Base-by-base conservation (phyloP, 2,797 vertebrate species). In the Eleutherodactylus coqui region DNA sequence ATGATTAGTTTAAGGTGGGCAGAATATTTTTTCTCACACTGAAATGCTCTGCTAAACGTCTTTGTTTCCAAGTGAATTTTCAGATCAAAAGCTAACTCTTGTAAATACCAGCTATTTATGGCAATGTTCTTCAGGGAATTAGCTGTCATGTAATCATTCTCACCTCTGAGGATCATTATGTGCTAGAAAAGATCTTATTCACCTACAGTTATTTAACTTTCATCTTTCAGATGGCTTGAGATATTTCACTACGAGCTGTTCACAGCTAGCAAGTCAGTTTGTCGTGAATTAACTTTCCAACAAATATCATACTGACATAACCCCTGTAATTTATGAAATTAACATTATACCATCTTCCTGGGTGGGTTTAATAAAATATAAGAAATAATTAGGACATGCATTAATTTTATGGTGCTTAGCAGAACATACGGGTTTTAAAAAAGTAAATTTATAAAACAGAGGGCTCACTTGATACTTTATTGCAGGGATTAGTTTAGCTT, bases 111-210 rank as follows among this genome's bases (percentile, higher is more conserved):
- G 49, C 70, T 83, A 83, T 75, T 62, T 75, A 58, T 83, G 70
- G 70, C 11, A 83, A 83, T 58, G 16, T 60, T 83, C 70, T 75
- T 53, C 19, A 45, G 53, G 82, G 82, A 60, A 75, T 45, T 83
- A 75, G 47, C 69, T 45, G 70, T 49, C 29, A 51, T 83, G 69
- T 82, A 72, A 82, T 82, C 67, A 82, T 72, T 53, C 47, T 83
- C 70, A 60, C 82, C 70, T 75, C 38, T 53, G 70, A 60, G 49
- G 53, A 83, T 83, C 70, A 83, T 83, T 83, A 83, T 75, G 70
- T 75, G 38, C 70, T 75, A 29, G 36, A 55, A 19, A 82, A 82
- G 47, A 83, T 58, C 81, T 83, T 72, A n/a, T 72, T 83, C 82
- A 49, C 53, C 51, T 75, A 60, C 36, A 75, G 70, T 62, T 75